Evolutionary conservation across 2,113 vertebrate genomes (phyloP).

Genomic region (Sciurus niger): DNA sequence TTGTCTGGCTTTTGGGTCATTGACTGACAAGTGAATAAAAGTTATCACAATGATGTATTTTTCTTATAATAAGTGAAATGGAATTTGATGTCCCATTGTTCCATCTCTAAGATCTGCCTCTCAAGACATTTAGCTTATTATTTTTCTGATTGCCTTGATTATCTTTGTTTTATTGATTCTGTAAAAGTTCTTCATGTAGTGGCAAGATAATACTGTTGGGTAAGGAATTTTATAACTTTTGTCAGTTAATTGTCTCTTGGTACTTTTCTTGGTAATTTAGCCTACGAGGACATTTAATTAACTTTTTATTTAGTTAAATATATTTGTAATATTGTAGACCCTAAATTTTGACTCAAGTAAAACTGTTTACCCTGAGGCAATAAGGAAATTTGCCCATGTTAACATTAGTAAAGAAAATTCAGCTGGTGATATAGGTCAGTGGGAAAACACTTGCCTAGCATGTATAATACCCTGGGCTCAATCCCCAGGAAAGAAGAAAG

Average conservation of each 20-base stretch:
- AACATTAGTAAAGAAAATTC: neutral
- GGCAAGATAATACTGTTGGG: neutral
- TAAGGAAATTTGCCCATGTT: neutral
- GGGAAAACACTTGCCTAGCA: neutral
- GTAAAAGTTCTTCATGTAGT: neutral
- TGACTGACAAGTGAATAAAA: no score
- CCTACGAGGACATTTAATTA: neutral
- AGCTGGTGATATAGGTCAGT: no score
- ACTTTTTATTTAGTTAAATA: neutral
- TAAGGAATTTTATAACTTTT: neutral
- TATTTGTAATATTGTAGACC: neutral
- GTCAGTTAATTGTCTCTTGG: neutral
- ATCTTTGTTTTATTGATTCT: neutral
- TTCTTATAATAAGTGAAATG: neutral
- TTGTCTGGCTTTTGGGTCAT: neutral
- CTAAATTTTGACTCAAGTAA: neutral
- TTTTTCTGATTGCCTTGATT: neutral
- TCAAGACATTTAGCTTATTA: neutral
- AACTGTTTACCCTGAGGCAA: neutral
- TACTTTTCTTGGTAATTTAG: neutral
- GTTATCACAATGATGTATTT: no score
- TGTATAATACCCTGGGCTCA: accelerated
- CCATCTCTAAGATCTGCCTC: neutral
- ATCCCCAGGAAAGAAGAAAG: no score
- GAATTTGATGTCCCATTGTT: neutral